Evolutionary conservation across 2,113 vertebrate species (phyloP), one percentile per base, ranked within the genome.

Genomic region (Hippocampus comes): DNA sequence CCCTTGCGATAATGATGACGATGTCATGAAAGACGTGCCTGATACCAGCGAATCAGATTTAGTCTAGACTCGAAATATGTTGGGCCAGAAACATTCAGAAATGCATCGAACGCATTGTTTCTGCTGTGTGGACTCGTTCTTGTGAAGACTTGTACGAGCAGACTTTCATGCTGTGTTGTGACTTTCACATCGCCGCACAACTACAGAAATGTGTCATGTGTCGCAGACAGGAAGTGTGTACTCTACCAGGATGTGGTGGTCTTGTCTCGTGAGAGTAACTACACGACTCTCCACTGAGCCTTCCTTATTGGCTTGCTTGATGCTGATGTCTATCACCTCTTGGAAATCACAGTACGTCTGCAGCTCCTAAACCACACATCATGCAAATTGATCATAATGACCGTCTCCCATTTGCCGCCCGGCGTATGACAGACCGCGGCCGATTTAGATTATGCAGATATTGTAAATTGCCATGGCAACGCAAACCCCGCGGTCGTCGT

Each of bases 301-400:
- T 79, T 98, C 96, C 77, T 96, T 95, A 72, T 86, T 95, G 42
- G 95, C 93, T 90, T 98, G 96, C 68, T 99, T 98, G 90, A 99
- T 94, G 90, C 93, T 96, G 89, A 99, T 94, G 90, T 99, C 96
- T 79, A 99, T 98, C 81, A 99, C 94, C 75, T 95, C 96, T 66
- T 94, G 93, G 88, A 99, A 99, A 91, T 99, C 96, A 88, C 97
- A 99, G 84, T 96, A 99, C 0, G 92, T 91, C 85, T 98, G 94
- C 68, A 96, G 90, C 86, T 95, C 95, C 97, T 97, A 80, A 46
- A 80, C 83, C 42, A 74, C 27, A 34, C 27, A 4, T 25, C n/a
- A 57, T 25, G n/a, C 53, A 12, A 15, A 42, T 72, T 49, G 48
- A 55, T 34, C 27, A 56, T 42, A 42, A 42, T 12, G 70, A 42